Percentiles rank a stretch among this genome's conserved stretches.
phyloP scores from a whole-genome alignment of 2,113 vertebrate species.

The Ia io region DNA sequence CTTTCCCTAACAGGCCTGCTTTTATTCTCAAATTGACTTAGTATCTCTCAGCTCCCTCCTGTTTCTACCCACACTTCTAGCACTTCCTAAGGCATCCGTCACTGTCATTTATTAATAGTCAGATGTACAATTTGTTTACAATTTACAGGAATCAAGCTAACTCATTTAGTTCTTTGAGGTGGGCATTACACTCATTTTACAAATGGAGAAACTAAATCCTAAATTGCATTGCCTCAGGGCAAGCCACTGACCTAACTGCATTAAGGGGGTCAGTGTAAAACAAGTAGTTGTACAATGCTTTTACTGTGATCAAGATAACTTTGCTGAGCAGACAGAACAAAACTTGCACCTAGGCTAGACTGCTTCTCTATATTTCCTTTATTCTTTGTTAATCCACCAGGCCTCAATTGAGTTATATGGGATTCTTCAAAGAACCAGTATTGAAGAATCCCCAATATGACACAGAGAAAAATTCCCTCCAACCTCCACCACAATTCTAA shows the following conservation, averaged over 20 bases:
- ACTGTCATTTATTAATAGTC: background rate
- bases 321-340: background rate
- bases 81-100: background rate
- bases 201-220: background rate
- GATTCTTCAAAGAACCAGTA: background rate
- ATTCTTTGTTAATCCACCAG: background rate
- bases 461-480: background rate
- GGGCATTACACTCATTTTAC: background rate
- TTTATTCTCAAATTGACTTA: background rate
- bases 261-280: background rate
- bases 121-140: background rate
- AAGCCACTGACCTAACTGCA: background rate
- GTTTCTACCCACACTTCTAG: background rate
- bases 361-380: background rate
- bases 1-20: background rate
- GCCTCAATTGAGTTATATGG: background rate
- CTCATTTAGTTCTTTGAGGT: conserved; percentile 3
- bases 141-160: background rate
- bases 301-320: background rate
- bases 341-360: background rate
- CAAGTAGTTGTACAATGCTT: background rate
- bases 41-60: background rate
- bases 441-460: background rate
- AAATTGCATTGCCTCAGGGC: background rate
- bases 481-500: background rate